phyloP scores from a whole-genome alignment of 2,888 invertebrate genomes.

The Junonia oenone region DNA sequence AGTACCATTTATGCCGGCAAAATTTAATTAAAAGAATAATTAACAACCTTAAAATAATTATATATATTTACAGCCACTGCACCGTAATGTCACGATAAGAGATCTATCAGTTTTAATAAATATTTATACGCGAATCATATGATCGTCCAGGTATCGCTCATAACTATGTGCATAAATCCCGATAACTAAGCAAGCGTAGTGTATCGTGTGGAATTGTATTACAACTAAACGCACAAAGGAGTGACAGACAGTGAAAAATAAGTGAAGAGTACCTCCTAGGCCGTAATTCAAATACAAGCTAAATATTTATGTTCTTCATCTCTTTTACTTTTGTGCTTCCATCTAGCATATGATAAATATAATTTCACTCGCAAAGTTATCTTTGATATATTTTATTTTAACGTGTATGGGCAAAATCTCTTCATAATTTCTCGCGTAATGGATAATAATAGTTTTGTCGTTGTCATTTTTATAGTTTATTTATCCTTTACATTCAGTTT shows the following conservation, averaged over 20 bases:
- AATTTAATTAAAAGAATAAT: neutral
- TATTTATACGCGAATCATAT: neutral
- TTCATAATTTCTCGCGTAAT: conserved; percentile 21
- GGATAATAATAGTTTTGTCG: conserved; percentile 22
- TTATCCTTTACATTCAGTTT: conserved; percentile 22
- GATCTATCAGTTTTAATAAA: neutral
- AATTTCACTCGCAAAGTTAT: conserved; percentile 32
- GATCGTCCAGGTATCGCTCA: conserved; percentile 27
- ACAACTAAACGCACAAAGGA: conserved; percentile 39
- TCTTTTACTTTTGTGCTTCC: conserved; percentile 44
- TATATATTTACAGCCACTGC: neutral
- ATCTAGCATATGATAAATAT: conserved; percentile 41
- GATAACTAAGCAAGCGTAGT: conserved; percentile 35
- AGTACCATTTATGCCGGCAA: neutral
- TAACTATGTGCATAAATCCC: conserved; percentile 38
- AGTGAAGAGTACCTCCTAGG: conserved; percentile 45
- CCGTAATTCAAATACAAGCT: conserved; percentile 51
- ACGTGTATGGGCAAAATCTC: conserved; percentile 22
- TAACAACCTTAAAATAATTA: neutral
- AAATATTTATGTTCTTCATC: conserved; percentile 53
- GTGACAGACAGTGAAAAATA: conserved; percentile 61
- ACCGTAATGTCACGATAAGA: neutral
- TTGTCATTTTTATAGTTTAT: conserved; percentile 21
- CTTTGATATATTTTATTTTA: conserved; percentile 23
- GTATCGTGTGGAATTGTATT: conserved; percentile 36